Percentiles rank a stretch among this genome's conserved stretches.
These are phyloP conservation scores for Linyphia triangularis DNA, from an alignment of 2,888 invertebrate genomes.

Conservation along the genomic window DNA sequence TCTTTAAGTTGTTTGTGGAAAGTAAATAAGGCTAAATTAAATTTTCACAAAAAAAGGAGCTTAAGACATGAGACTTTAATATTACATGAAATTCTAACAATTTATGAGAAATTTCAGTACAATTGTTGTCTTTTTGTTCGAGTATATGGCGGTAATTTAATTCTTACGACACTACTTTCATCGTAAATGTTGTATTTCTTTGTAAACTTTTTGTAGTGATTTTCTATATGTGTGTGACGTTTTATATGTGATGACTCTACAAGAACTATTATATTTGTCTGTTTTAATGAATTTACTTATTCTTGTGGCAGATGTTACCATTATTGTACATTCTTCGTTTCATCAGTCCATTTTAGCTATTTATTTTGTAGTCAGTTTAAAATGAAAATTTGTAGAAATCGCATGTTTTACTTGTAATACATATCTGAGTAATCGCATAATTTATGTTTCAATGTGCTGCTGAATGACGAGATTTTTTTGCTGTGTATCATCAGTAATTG, in stretches of 20 bases:
- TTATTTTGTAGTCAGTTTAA: conserved; percentile 55
- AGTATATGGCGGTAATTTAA: conserved; percentile 49
- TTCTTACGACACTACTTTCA: conserved; percentile 45
- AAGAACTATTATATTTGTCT: conserved; percentile 51
- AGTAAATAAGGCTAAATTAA: not conserved
- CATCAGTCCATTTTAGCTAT: conserved; percentile 51
- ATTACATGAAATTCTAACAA: conserved; percentile 11
- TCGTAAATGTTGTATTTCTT: conserved; percentile 43
- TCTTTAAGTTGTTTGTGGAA: not conserved
- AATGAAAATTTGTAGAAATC: conserved; percentile 54
- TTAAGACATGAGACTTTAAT: conserved; percentile 41
- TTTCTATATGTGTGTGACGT: conserved; percentile 63
- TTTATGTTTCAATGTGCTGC: conserved; percentile 70
- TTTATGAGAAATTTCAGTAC: conserved; percentile 15
- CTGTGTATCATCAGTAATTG: conserved; percentile 60
- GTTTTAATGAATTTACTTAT: conserved; percentile 67
- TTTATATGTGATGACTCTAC: conserved; percentile 63
- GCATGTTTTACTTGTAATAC: conserved; percentile 50
- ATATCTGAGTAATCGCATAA: conserved; percentile 31
- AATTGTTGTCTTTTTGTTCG: conserved; percentile 41
- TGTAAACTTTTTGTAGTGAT: conserved; percentile 54
- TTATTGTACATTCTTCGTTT: conserved; percentile 55
- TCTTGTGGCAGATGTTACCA: conserved; percentile 63
- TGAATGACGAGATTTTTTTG: conserved; percentile 61
- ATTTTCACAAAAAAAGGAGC: conserved; percentile 38